Percentiles rank a stretch among this genome's conserved stretches.
Evolutionary conservation across 2,888 invertebrate species (phyloP).

Genomic region (Hirtodrosophila duncani): DNA sequence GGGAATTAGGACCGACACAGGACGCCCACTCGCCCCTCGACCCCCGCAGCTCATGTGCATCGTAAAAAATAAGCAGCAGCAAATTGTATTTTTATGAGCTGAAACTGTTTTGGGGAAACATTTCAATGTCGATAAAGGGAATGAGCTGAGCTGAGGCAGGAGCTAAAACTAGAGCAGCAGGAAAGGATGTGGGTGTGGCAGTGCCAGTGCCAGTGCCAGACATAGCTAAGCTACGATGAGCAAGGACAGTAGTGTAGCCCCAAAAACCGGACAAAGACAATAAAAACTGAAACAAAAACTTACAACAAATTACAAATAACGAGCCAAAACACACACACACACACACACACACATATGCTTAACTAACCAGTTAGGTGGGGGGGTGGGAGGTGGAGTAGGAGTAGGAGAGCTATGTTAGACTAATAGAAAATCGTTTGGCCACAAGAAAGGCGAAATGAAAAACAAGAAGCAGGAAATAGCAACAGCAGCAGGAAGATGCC

Average conservation of each 20-base stretch:
- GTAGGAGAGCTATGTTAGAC: slow-evolving; percentile 25
- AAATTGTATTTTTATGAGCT: slow-evolving; percentile 77
- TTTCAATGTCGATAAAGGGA: slow-evolving; percentile 74
- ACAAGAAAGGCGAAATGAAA: slow-evolving; percentile 32
- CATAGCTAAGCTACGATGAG: slow-evolving; percentile 2
- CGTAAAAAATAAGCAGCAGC: slow-evolving; percentile 75
- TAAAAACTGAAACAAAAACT: slow-evolving; percentile 66
- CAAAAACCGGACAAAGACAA: slow-evolving; percentile 56
- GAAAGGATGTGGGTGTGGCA: slow-evolving; percentile 17
- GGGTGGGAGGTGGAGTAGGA: neutral
- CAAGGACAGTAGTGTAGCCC: slow-evolving; percentile 15
- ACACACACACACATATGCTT: neutral
- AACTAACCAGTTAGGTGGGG: neutral
- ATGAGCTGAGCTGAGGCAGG: slow-evolving; percentile 17
- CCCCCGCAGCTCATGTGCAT: slow-evolving; percentile 72
- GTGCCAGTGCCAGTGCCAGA: slow-evolving; percentile 7
- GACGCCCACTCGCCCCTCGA: slow-evolving; percentile 50
- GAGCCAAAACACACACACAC: slow-evolving; percentile 25
- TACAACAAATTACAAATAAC: slow-evolving; percentile 69
- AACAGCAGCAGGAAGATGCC: too few species aligned
- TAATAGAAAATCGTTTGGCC: slow-evolving; percentile 57
- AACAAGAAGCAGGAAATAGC: too few species aligned
- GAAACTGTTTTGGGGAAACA: slow-evolving; percentile 76
- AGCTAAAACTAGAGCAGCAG: neutral
- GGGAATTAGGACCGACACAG: slow-evolving; percentile 4